phyloP scores from a whole-genome alignment of 2,888 invertebrate species.

The Lumbricus terrestris region DNA sequence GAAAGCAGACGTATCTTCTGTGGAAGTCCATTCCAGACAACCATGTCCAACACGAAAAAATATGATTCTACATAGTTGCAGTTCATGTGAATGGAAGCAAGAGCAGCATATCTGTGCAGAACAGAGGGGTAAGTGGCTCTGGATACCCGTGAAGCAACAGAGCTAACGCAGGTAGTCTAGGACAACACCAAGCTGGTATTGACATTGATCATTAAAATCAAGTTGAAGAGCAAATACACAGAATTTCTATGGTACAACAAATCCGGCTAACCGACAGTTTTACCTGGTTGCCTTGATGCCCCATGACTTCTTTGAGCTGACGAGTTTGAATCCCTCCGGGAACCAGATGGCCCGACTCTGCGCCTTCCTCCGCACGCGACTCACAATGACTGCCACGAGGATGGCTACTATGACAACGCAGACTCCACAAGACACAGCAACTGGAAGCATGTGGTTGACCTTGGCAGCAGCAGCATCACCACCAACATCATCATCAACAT shows the following conservation, averaged over 20 bases:
- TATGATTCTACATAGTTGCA: too few relatives aligned
- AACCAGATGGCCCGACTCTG: constrained; percentile 86
- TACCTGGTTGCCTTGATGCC: background rate
- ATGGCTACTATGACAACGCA: constrained; percentile 15
- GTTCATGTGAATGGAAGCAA: too few relatives aligned
- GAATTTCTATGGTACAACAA: background rate
- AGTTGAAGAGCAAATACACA: too few relatives aligned
- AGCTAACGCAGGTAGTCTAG: constrained; percentile 88
- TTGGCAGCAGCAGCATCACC: background rate
- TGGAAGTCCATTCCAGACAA: too few relatives aligned
- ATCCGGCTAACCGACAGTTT: background rate
- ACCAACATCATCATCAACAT: background rate
- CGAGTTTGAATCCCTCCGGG: constrained; percentile 78
- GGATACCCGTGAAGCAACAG: constrained; percentile 92
- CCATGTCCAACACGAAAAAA: too few relatives aligned
- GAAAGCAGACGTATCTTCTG: too few relatives aligned
- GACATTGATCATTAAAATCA: too few relatives aligned
- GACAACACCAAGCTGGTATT: too few relatives aligned
- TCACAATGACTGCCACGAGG: constrained; percentile 74
- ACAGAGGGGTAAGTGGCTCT: too few relatives aligned
- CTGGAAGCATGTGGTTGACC: background rate
- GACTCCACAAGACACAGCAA: background rate
- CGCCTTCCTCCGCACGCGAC: constrained; percentile 76
- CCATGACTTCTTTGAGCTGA: background rate
- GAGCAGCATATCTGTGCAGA: too few relatives aligned